Evolutionary conservation across 30 jellyfish, hydroid and myxozoan genomes (phyloP).

Genomic region (Cassiopea andromeda): DNA sequence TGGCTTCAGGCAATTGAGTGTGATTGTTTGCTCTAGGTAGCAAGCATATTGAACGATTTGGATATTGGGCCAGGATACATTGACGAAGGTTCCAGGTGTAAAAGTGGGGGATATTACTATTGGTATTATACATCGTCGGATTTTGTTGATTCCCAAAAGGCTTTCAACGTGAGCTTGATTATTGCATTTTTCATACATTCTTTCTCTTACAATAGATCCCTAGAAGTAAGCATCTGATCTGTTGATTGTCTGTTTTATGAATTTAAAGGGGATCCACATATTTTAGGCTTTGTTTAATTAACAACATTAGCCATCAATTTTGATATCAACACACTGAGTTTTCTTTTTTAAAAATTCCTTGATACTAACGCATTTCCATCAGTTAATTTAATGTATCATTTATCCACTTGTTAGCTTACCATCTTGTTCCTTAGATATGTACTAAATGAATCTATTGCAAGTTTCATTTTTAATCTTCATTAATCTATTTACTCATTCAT

Average conservation of each 20-base stretch:
- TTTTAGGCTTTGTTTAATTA: too few relatives aligned
- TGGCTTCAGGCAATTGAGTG: too few relatives aligned
- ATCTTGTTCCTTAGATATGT: too few relatives aligned
- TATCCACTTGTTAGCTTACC: too few relatives aligned
- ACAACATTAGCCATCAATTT: too few relatives aligned
- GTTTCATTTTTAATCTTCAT: too few relatives aligned
- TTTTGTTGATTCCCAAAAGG: conserved; percentile 82
- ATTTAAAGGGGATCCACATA: background rate
- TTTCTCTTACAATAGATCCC: too few relatives aligned
- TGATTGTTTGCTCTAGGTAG: background rate
- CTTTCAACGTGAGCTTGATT: conserved; percentile 71
- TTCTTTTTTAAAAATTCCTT: background rate
- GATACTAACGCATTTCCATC: background rate
- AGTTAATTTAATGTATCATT: too few relatives aligned
- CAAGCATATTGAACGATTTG: background rate
- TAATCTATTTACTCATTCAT: background rate
- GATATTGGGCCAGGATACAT: conserved; percentile 54
- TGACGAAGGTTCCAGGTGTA: conserved; percentile 1
- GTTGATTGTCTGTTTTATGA: background rate
- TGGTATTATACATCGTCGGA: conserved; percentile 37
- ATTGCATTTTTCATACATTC: background rate
- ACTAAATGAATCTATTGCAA: too few relatives aligned
- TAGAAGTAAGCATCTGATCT: background rate
- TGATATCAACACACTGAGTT: too few relatives aligned
- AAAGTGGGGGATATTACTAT: conserved; percentile 1